Conservation (phyloP, 35 echinoderm and acorn worm genomes). For the Apostichopus parvimensis region DNA sequence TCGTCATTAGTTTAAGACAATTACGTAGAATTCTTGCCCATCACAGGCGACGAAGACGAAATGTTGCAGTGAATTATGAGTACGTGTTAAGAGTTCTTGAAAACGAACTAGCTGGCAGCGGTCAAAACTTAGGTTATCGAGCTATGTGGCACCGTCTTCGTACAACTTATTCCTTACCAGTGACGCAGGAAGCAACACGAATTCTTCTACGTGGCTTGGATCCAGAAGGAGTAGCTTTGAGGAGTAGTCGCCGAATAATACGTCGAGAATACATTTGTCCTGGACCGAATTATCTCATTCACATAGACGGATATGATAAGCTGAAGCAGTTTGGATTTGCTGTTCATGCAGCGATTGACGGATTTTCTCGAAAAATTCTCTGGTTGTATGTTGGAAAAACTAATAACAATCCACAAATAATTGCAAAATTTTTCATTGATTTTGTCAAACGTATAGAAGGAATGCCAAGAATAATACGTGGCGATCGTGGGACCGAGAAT, state of each 20-base stretch:
- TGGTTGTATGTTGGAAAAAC: slow-evolving; percentile 71
- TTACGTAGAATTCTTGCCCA: neutral
- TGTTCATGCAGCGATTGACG: slow-evolving; percentile 66
- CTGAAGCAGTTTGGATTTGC: slow-evolving; percentile 77
- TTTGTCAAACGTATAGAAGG: slow-evolving; percentile 25
- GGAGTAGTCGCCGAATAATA: slow-evolving; percentile 24
- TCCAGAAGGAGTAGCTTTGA: slow-evolving; percentile 19
- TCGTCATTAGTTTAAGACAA: neutral
- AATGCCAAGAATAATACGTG: too few species aligned
- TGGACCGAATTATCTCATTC: slow-evolving; percentile 62
- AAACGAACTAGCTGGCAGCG: slow-evolving; percentile 50
- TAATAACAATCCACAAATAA: slow-evolving; percentile 30
- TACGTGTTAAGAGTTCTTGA: slow-evolving; percentile 46
- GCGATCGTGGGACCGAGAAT: slow-evolving; percentile 56
- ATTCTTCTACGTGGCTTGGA: neutral
- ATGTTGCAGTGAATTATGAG: slow-evolving; percentile 4
- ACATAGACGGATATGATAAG: slow-evolving; percentile 80
- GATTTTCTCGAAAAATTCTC: slow-evolving; percentile 68
- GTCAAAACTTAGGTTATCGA: slow-evolving; percentile 57
- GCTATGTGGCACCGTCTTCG: slow-evolving; percentile 66
- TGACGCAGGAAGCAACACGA: slow-evolving; percentile 29
- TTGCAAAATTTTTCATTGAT: slow-evolving; percentile 54
- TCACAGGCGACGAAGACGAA: neutral
- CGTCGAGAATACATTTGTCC: slow-evolving; percentile 35
- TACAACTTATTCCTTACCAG: slow-evolving; percentile 35